Base-by-base conservation (phyloP, 2,888 invertebrate species). In the Tetragonula carbonaria region DNA sequence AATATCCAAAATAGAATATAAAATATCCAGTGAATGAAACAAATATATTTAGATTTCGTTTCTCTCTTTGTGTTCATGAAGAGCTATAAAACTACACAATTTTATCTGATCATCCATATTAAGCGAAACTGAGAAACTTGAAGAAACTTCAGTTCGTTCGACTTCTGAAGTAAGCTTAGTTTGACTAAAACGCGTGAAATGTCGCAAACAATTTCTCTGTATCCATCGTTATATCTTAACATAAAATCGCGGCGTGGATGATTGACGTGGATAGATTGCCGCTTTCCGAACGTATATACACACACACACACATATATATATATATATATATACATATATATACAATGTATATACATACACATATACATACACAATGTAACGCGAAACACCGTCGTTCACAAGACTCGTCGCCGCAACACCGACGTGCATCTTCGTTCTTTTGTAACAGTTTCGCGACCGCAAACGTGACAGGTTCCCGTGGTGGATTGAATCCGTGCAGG, bases 391-490 rank as follows among this genome's bases (percentile, higher is more conserved):
- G 68, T 53, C 51, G 62, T 53, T 18, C 78, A 18, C 45, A 28
- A 53, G 51, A 51, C 74, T 11, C 53, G 50, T 18, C 63, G 62
- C 67, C 67, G 66, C 50, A 55, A 16, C 21, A 62, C 73, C 78
- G 57, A 68, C 71, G 76, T 38, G 38, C 55, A 65, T 55, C 65
- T 70, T n/a, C 57, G n/a, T 74, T 65, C 80, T 79, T 82, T 74
- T 55, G 73, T 28, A 57, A 80, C 62, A 50, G 62, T 74, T 73
- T 63, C 23, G 28, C 73, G 68, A 73, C 79, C 73, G 38, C 79
- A 63, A 79, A 79, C 80, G 62, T 50, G 79, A 79, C 81, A 63
- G 33, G 55, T 74, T 68, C 63, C 57, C 59, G 62, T 62, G 53
- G 62, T 62, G 53, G 55, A 45, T 67, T 51, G 57, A 28, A 45